Conservation (phyloP, 2,888 invertebrate genomes). For the Acholoe squamosa region DNA sequence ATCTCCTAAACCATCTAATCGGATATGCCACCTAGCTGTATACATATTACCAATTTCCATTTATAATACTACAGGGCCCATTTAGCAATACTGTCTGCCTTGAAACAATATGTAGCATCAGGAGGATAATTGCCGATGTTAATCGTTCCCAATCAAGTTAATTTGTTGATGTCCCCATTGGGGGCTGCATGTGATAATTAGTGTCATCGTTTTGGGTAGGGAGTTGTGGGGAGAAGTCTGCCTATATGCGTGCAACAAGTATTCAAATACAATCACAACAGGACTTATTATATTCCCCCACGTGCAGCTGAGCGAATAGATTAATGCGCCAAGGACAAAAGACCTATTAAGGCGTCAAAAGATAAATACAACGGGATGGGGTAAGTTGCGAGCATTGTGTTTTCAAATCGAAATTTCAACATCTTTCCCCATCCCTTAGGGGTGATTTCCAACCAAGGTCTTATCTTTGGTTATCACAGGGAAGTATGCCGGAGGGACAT, state of each 20-base stretch:
- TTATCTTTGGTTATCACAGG: not conserved
- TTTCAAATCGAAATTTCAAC: not conserved
- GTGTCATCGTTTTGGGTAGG: conserved; percentile 20
- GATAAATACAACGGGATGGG: not conserved
- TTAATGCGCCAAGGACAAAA: not conserved
- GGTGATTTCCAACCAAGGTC: not conserved
- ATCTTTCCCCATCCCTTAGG: not conserved
- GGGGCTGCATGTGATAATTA: not conserved
- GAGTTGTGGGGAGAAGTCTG: not conserved
- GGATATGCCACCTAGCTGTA: not conserved
- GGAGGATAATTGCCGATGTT: not conserved
- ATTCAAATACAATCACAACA: conserved; percentile 29
- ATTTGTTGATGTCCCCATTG: conserved; percentile 33
- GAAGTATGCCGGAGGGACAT: not conserved
- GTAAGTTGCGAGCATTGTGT: not conserved
- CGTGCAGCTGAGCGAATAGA: conserved; percentile 15
- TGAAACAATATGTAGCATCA: conserved; percentile 53
- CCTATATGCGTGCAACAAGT: not conserved
- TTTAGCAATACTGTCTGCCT: not conserved
- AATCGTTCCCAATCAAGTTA: conserved; percentile 11
- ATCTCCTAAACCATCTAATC: conserved; percentile 1
- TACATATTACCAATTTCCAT: conserved; percentile 9
- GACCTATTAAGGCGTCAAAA: conserved; percentile 13
- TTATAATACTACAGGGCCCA: not conserved
- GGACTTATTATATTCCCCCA: not conserved